Evolutionary conservation across 2,113 vertebrate genomes (phyloP).

Genomic region (Hoplias malabaricus): DNA sequence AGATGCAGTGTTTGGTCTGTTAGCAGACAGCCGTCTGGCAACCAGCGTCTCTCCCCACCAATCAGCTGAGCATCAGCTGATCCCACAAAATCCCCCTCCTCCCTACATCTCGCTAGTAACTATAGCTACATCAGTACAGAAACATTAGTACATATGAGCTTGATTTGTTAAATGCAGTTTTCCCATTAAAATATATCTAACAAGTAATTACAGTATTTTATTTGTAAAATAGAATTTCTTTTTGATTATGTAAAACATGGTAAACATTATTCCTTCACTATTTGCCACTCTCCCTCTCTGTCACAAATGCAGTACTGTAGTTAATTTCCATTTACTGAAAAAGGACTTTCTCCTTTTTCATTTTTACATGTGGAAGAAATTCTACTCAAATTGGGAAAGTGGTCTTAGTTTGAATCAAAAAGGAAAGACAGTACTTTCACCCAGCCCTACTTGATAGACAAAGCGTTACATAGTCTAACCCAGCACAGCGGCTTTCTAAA

Average conservation of each 20-base stretch:
- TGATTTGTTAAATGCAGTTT: background rate
- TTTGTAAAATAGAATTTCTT: background rate
- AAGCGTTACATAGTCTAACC: too few relatives aligned
- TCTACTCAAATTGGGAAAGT: too few relatives aligned
- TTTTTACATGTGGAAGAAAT: too few relatives aligned
- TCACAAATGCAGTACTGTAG: too few relatives aligned
- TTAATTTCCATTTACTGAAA: too few relatives aligned
- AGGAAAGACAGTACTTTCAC: background rate
- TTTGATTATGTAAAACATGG: background rate
- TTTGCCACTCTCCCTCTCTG: too few relatives aligned
- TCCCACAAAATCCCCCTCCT: background rate
- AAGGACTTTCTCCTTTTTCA: too few relatives aligned
- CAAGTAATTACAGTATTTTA: background rate
- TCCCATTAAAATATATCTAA: background rate
- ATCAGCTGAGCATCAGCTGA: constrained; percentile 51
- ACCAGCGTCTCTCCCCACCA: constrained; percentile 2
- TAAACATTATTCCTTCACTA: too few relatives aligned
- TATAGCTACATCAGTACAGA: background rate
- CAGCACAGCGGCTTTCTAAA: background rate
- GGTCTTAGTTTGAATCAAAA: too few relatives aligned
- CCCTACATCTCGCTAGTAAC: background rate
- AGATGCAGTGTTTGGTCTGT: constrained; percentile 32
- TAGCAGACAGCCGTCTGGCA: constrained; percentile 19
- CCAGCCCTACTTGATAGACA: background rate
- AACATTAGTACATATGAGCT: background rate